phyloP scores from a whole-genome alignment of 1,140 invertebrate genomes.

The Papilio polytes region DNA sequence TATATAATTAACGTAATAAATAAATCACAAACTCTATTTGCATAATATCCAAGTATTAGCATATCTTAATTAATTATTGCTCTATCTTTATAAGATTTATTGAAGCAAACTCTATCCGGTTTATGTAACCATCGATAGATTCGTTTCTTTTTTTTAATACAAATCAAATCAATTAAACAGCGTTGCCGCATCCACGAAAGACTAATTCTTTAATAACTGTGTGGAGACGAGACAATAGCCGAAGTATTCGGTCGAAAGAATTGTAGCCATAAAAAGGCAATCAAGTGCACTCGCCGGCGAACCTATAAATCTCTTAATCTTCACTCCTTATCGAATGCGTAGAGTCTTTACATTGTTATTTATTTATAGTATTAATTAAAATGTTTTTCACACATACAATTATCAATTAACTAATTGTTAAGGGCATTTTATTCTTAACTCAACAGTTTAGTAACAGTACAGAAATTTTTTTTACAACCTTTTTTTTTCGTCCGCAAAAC shows the following conservation, averaged over 20 bases:
- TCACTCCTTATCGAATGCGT: slow-evolving; percentile 64
- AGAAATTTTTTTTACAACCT: too few relatives aligned
- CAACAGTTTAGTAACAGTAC: too few relatives aligned
- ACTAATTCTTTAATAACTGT: slow-evolving; percentile 53
- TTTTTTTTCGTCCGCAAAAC: not conserved
- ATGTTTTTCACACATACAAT: slow-evolving; percentile 62
- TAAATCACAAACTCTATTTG: not conserved
- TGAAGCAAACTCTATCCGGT: not conserved
- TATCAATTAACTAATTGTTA: slow-evolving; percentile 28
- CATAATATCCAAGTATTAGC: not conserved
- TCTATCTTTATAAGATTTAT: not conserved
- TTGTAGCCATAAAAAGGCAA: slow-evolving; percentile 58
- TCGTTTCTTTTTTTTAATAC: not conserved
- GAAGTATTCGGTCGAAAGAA: slow-evolving; percentile 46
- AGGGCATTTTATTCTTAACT: not conserved
- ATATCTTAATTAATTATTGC: not conserved
- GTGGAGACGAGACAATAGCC: slow-evolving; percentile 54
- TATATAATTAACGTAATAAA: not conserved
- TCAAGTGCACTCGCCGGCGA: slow-evolving; percentile 57
- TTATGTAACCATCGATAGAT: not conserved
- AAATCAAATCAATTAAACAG: slow-evolving; percentile 11
- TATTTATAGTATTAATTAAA: slow-evolving; percentile 75
- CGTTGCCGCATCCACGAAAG: not conserved
- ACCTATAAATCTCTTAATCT: slow-evolving; percentile 70
- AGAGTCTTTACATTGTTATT: slow-evolving; percentile 56